Evolutionary conservation across 2,113 vertebrate genomes (phyloP).

Genomic region (Rhea pennata): DNA sequence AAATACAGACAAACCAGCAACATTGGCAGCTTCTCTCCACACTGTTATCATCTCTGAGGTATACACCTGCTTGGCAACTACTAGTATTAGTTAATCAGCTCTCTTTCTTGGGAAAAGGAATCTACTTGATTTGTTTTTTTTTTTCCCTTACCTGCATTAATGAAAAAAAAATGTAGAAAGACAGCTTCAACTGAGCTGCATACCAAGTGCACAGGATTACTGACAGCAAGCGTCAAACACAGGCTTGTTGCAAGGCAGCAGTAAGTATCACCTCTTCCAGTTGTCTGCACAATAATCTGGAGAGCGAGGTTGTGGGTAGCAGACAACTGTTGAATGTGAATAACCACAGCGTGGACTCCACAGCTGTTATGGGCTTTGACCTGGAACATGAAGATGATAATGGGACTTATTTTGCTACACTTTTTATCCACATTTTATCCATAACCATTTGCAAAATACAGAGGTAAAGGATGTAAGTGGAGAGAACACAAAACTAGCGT

Average conservation of each 20-base stretch:
- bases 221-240: not conserved
- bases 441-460: not conserved
- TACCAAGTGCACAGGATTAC: accelerated
- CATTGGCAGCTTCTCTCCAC: not conserved
- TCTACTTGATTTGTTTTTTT: not conserved
- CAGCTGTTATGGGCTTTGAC: not conserved
- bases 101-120: not conserved
- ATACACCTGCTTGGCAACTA: constrained; percentile 19
- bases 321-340: not conserved
- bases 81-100: not conserved
- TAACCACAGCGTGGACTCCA: no score
- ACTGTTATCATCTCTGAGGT: not conserved
- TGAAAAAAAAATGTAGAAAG: not conserved
- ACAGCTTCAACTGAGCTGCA: not conserved
- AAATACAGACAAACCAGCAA: not conserved
- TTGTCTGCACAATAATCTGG: not conserved
- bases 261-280: not conserved
- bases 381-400: not conserved
- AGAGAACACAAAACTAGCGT: not conserved
- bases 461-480: not conserved
- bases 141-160: not conserved
- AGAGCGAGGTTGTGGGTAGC: not conserved
- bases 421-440: not conserved
- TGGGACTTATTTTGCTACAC: not conserved
- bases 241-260: accelerated